Evolutionary conservation across 2,888 invertebrate species (phyloP), one percentile per base, ranked within the genome.

Genomic region (Acleris sparsana): DNA sequence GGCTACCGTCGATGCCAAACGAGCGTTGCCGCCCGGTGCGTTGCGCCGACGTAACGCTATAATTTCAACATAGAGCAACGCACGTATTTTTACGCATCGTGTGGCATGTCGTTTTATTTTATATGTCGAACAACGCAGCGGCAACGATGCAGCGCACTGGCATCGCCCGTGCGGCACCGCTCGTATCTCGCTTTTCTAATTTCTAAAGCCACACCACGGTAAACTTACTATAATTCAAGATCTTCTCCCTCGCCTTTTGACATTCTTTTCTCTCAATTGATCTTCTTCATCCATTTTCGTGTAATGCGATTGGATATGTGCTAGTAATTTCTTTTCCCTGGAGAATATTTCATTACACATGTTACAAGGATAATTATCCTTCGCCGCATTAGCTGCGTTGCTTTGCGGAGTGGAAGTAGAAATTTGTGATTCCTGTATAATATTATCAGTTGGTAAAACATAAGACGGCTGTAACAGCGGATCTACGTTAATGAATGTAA

Each of bases 401-500:
- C 70, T 69, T 43, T 77, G 80, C 1, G 82, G 73, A 2, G 86
- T 86, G 0, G 91, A 90, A 1, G 92, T 92, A 1, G 88, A 83
- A 67, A 91, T 90, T 75, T 91, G 91, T 0, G 93, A 87, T 73
- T 93, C 93, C 73, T 92, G 92, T 44, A 92, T 89, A 11, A 88
- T 89, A 69, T 85, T 90, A 71, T 86, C 77, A 0, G 88, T 90
- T 1, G 93, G 92, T 20, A 92, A 71, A 39, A 91, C 90, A 69
- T 92, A 92, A 0, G 88, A 87, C 0, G 92, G 89, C 67, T 89
- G 87, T 5, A 88, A 68, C 48, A 89, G 73, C 1, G 93, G 90
- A 75, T 93, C 92, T 4, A 93, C 86, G 73, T 92, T 93, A 4
- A 93, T 86, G 60, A 92, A 92, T 18, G 90, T 89, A 68, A 93